Evolutionary conservation across 2,797 vertebrate genomes (phyloP), one percentile per base, ranked within the genome.

Genomic region (Oreochromis mossambicus): DNA sequence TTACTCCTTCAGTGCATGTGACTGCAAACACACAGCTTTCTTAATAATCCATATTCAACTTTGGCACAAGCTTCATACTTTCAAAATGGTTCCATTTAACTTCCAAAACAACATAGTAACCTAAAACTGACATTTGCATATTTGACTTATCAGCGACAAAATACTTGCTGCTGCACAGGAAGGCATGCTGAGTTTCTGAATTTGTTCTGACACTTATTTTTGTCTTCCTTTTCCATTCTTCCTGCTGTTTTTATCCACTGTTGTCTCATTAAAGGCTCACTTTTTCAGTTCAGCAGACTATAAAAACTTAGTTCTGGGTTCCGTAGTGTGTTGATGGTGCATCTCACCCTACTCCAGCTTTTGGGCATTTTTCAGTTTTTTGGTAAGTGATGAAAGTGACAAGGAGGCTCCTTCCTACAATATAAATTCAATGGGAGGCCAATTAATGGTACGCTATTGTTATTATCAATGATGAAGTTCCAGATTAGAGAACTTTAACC

Each of bases 81-180:
- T 73, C 41, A 46, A 46, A 46, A 5, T 17, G 9, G 7, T 68
- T 68, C 2, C 5, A 21, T 17, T 0, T 29, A 4, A 73, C 41
- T 73, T 73, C 34, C 6, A 48, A 29, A 48, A 7, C 41, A 43
- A 26, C 19, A 66, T n/a, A 14, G 26, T 19, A 75, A 50, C 70
- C 70, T 50, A 75, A 75, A 32, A 75, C 46, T 75, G 68, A 73
- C 68, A 29, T 73, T 73, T 48, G 43, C 68, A 75, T 75, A 50
- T 75, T 32, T 50, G 43, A 50, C 46, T 50, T 75, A 19, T 50
- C 70, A 50, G 70, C 17, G 4, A 75, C 46, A 50, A 75, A 75
- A 50, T 75, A 50, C 26, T n/a, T 32, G 70, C 46, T 75, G 70
- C 43, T 75, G 43, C 70, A 75, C 68, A 75, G 15, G 14, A 24